Percentiles rank a stretch among this genome's conserved stretches.
Evolutionary conservation across 2,797 vertebrate genomes (phyloP).

Genomic region (Leptatherina wallacei): DNA sequence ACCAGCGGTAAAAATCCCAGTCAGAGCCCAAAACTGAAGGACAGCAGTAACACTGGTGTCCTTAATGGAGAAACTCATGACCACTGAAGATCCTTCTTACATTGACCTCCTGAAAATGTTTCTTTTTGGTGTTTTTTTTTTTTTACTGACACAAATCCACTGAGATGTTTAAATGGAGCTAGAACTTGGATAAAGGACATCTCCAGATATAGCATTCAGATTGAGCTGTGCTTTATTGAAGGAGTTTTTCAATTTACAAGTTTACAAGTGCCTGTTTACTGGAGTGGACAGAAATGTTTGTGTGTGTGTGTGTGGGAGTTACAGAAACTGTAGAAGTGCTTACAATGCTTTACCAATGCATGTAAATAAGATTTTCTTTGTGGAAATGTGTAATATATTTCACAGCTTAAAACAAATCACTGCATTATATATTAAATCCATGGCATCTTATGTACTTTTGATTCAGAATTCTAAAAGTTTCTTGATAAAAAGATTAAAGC

Average conservation of each 20-base stretch:
- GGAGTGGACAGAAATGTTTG: slow-evolving; percentile 9
- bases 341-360: slow-evolving; percentile 34
- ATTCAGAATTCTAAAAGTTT: slow-evolving; percentile 39
- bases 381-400: slow-evolving; percentile 57
- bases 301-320: slow-evolving; percentile 9
- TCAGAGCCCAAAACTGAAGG: slow-evolving; percentile 70
- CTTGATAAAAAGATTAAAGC: slow-evolving; percentile 53
- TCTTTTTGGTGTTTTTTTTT: not conserved
- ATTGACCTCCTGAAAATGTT: slow-evolving; percentile 17
- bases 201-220: slow-evolving; percentile 39
- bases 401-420: slow-evolving; percentile 57
- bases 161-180: slow-evolving; percentile 12
- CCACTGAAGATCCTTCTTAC: slow-evolving; percentile 48
- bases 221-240: slow-evolving; percentile 30
- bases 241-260: slow-evolving; percentile 61
- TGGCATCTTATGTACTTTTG: slow-evolving; percentile 13
- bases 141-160: not conserved
- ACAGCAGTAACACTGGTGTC: slow-evolving; percentile 85
- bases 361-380: slow-evolving; percentile 60
- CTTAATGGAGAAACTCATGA: slow-evolving; percentile 65
- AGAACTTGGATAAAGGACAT: slow-evolving; percentile 26
- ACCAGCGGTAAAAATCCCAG: slow-evolving; percentile 56
- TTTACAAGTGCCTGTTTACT: slow-evolving; percentile 66
- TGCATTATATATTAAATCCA: slow-evolving; percentile 25
- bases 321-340: slow-evolving; percentile 3